A percentile compares a stretch with the other conserved stretches of the same genome.
These are phyloP conservation scores for Porites cylindrica DNA, from an alignment of 92 coral and sea anemone genomes.

Conservation along the genomic window DNA sequence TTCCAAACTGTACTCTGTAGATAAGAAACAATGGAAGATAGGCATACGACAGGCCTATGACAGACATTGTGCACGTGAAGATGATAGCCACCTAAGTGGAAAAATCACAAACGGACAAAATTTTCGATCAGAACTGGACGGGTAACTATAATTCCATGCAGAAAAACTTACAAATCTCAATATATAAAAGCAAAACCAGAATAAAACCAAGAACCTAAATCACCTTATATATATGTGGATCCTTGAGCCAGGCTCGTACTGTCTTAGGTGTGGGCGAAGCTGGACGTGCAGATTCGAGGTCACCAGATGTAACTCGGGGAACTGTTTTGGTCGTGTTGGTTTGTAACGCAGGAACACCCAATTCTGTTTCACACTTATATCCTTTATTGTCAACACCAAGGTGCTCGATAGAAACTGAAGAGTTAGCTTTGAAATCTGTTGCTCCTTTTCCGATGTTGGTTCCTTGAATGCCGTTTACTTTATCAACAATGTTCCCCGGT, in stretches of 20 bases:
- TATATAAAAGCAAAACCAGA: too few relatives aligned
- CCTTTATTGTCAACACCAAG: neutral
- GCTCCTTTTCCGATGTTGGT: neutral
- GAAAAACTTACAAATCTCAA: neutral
- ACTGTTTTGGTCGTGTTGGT: too few relatives aligned
- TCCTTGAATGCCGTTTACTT: neutral
- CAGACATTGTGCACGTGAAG: neutral
- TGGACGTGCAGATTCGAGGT: neutral
- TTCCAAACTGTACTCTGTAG: neutral
- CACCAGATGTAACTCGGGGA: neutral
- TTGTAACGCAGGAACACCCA: too few relatives aligned
- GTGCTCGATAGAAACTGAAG: neutral
- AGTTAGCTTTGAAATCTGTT: neutral
- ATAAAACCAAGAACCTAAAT: neutral
- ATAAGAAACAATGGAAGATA: conserved; percentile 21
- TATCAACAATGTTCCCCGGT: too few relatives aligned
- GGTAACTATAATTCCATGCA: too few relatives aligned
- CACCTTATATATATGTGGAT: neutral
- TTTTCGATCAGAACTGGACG: neutral
- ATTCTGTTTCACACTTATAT: neutral
- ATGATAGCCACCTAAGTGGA: neutral
- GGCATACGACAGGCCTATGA: neutral
- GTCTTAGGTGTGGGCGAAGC: neutral
- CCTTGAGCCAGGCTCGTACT: conserved; percentile 11
- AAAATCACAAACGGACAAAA: neutral